Base-by-base conservation (phyloP, 2,113 vertebrate species). In the Columbina picui region DNA sequence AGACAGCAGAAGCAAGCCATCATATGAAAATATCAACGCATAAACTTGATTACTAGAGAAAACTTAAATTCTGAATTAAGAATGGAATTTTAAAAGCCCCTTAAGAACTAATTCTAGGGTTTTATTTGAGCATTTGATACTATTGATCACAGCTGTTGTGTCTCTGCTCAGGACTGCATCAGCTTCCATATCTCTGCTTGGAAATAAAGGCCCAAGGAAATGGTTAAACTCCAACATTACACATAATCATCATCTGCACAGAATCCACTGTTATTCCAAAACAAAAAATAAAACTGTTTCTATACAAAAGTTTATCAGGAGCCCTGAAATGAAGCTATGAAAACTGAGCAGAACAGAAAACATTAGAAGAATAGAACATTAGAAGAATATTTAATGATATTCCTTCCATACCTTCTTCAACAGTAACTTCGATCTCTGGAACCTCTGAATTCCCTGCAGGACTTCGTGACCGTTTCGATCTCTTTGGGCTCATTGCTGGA, bases 361-460 rank as follows among this genome's bases (percentile, higher is more conserved):
- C 4, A 27, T 12, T 4, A 63, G 30, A 80, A 73, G 27, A 94
- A 38, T 6, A 73, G 27, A 41, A 36, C 10, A 43, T 27, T 23
- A 90, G 56, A 75, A 76, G 26, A 94, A 32, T 47, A 90, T 45
- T 92, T 73, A 65, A 78, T 17, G n/a, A 3, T 55, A 59, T 63
- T 93, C 86, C 18, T 57, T 69, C 78, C 97, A 74, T 94, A 98
- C 98, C 98, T 94, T 96, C 95, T 56, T 98, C 97, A 93, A 98
- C 76, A 17, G 97, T 98, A 70, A 98, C 98, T 95, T 98, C 98
- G n/a, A 97, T 94, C 61, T 98, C 98, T 30, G 98, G 96, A 23
- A 98, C 92, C 29, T 94, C 74, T 13, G 97, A 94, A 49, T 92
- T 96, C 63, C 93, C 94, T 57, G 88, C 87, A 47, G 97, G 96